phyloP scores from a whole-genome alignment of 2,797 vertebrate genomes.

The Lacerta bilineata region DNA sequence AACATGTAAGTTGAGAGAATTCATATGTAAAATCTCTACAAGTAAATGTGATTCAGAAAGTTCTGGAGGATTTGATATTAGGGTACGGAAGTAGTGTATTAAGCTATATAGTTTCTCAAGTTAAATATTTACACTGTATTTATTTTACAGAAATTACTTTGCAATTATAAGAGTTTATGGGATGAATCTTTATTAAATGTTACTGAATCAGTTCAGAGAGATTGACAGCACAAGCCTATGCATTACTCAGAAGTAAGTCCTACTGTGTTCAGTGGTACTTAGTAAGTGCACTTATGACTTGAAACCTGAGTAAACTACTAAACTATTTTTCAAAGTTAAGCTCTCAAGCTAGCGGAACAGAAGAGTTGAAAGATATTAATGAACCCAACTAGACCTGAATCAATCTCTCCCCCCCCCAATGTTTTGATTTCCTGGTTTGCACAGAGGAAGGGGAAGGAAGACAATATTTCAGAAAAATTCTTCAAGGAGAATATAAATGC shows the following conservation, averaged over 20 bases:
- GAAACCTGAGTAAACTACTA: neutral
- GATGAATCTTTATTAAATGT: neutral
- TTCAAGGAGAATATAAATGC: neutral
- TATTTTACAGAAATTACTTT: constrained; percentile 3
- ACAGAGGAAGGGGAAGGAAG: neutral
- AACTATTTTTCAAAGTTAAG: neutral
- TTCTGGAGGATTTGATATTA: neutral
- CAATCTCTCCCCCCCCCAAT: neutral
- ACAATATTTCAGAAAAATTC: neutral
- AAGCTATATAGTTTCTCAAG: neutral
- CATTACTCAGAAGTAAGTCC: no score
- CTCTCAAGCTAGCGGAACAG: neutral
- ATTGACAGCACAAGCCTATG: neutral
- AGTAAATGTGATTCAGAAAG: neutral
- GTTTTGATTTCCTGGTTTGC: neutral
- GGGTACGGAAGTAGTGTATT: neutral
- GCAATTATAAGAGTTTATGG: neutral
- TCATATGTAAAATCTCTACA: neutral
- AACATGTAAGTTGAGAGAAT: neutral
- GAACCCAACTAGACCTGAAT: neutral
- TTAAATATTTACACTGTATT: neutral
- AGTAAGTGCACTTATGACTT: neutral
- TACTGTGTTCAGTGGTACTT: neutral
- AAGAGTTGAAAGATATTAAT: neutral
- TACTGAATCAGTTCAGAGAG: neutral